Conservation (phyloP, 2,888 invertebrate species). For the Eupithecia tripunctaria region DNA sequence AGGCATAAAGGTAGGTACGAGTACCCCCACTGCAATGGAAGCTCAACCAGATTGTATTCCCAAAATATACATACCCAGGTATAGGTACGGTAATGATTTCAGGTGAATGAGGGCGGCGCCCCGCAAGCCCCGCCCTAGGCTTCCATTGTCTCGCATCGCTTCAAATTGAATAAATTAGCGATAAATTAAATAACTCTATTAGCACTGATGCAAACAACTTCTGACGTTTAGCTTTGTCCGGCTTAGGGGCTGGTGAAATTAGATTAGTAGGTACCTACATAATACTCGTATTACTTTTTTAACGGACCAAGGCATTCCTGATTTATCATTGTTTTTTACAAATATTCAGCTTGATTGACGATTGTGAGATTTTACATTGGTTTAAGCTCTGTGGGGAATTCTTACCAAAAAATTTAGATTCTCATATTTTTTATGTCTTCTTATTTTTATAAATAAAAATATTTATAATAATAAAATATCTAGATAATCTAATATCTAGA, state of each 20-base stretch:
- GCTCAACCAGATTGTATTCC: slow-evolving; percentile 28
- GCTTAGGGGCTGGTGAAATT: slow-evolving; percentile 71
- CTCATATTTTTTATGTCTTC: no score
- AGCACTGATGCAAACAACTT: slow-evolving; percentile 77
- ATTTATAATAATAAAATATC: no score
- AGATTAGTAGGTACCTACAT: slow-evolving; percentile 63
- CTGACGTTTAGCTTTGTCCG: slow-evolving; percentile 68
- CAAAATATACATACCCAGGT: slow-evolving; percentile 33
- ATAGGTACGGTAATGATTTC: slow-evolving; percentile 61
- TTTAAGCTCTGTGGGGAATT: background rate
- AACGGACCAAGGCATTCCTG: slow-evolving; percentile 25
- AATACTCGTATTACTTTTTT: slow-evolving; percentile 40
- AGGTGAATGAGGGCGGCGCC: slow-evolving; percentile 69
- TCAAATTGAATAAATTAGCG: slow-evolving; percentile 83
- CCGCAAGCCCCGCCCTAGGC: slow-evolving; percentile 67
- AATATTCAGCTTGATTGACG: background rate
- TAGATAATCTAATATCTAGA: no score
- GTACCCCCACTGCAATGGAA: slow-evolving; percentile 3
- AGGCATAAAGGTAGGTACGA: background rate
- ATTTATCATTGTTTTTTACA: slow-evolving; percentile 20
- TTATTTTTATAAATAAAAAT: no score
- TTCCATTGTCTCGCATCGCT: slow-evolving; percentile 71
- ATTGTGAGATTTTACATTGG: background rate
- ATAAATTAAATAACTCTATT: slow-evolving; percentile 82
- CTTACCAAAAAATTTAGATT: background rate